Base-by-base conservation (phyloP, 2,797 vertebrate species). In the Tamandua tetradactyla region DNA sequence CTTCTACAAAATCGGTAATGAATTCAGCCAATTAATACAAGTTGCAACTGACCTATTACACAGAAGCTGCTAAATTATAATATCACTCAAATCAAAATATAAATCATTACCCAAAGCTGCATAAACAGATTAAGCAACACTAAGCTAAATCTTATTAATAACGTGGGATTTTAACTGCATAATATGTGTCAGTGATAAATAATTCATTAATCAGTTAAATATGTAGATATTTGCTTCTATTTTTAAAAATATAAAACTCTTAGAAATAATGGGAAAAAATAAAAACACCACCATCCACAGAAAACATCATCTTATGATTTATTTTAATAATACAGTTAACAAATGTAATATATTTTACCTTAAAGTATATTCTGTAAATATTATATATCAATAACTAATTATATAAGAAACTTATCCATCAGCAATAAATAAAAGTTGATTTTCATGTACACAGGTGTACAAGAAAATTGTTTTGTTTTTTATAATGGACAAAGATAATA, bases 81-180 rank as follows among this genome's bases (percentile, higher is more conserved):
- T 76, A 89, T 71, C 69, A 89, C 47, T 90, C 82, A 84, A 35
- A 88, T 61, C 71, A 89, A 91, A 95, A 95, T 30, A 88, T 30
- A 94, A 86, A 52, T 78, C 83, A 93, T 76, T 78, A 79, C 35
- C 55, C 47, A 87, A 93, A 91, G 75, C n/a, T 81, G 47, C 47
- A 93, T 90, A 87, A 94, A 69, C 40, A 93, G 79, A 89, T 71
- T 82, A 89, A 87, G 52, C 59, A 85, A 92, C 74, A 89, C 75
- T 75, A 89, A 61, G 47, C 44, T 37, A 87, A 87, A 94, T 61
- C 32, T 76, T 95, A 76, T 27, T 75, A 94, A 92, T 80, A 42
- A 49, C 79, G 62, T 59, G 35, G 22, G 82, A 87, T 52, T 90
- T 89, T 85, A 87, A 92, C 17, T 61, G 57, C 37, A 40, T 42